Percentiles rank a stretch among this genome's conserved stretches.
phyloP scores from a whole-genome alignment of 2,888 invertebrate species.

The Chrysina gloriosa region DNA sequence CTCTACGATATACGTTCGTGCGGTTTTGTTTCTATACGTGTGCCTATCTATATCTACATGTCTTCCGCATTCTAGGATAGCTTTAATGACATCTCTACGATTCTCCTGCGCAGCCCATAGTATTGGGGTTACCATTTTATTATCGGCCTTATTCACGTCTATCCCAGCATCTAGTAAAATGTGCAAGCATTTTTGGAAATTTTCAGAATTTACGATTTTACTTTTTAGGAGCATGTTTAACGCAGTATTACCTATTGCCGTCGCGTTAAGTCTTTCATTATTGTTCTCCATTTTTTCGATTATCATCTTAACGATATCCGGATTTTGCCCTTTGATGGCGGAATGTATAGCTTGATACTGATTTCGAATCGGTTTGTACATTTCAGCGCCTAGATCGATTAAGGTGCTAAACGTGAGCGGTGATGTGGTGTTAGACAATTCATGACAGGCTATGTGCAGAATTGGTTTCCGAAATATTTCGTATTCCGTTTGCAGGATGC shows the following conservation, averaged over 20 bases:
- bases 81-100: constrained; percentile 68
- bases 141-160: constrained; percentile 69
- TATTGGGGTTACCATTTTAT: constrained; percentile 55
- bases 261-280: constrained; percentile 49
- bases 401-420: constrained; percentile 70
- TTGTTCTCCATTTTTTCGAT: constrained; percentile 60
- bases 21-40: constrained; percentile 67
- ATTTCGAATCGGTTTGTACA: constrained; percentile 64
- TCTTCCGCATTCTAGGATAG: constrained; percentile 68
- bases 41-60: constrained; percentile 71
- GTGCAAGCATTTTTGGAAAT: constrained; percentile 67
- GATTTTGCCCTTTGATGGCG: constrained; percentile 68
- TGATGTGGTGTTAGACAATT: constrained; percentile 70
- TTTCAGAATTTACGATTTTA: constrained; percentile 59
- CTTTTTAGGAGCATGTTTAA: constrained; percentile 57
- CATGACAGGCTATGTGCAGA: constrained; percentile 66
- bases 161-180: constrained; percentile 70
- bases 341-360: constrained; percentile 72
- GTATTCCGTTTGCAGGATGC: constrained; percentile 64
- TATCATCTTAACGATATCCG: constrained; percentile 65
- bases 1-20: constrained; percentile 69
- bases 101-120: constrained; percentile 74
- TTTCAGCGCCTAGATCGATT: constrained; percentile 71
- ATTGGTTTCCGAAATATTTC: constrained; percentile 70
- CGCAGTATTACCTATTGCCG: constrained; percentile 58